Base-by-base conservation (phyloP, 2,113 vertebrate genomes). In the Puntigrus tetrazona region DNA sequence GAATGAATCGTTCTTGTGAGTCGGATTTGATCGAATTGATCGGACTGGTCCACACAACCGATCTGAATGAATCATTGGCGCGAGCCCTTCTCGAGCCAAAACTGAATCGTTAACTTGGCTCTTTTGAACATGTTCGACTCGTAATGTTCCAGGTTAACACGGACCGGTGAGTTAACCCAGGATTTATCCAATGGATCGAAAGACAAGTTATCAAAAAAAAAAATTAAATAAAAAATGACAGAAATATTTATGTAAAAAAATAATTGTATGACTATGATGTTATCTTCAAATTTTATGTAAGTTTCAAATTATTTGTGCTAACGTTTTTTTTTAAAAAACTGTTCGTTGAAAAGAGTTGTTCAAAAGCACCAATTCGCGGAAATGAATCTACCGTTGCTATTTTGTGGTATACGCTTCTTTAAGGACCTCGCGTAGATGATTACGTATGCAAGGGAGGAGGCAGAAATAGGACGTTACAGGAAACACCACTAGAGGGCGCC, bases 371-470 rank as follows among this genome's bases (percentile, higher is more conserved):
- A 25, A 75, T 20, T 50, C 43, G 25, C 43, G 16, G 25, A 75
- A 75, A 50, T 50, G 43, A 75, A 10, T 18, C 7, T 14, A 27
- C 16, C n/a, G 10, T 75, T 7, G 3, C 13, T 8, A 31, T 50
- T 75, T 80, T 31, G 13, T 14, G 0, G 20, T 31, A 2, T 34
- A 65, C 27, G 10, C 18, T 4, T 34, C 78, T 80, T 80, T 11
- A 67, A 80, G 78, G 78, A 80, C 78, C 78, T 80, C 5, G 59
- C n/a, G 11, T 63, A 29, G 36, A 43, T 57, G 4, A 80, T 31
- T 47, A 80, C 78, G 78, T 67, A 31, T 65, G 16, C 9, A 63
- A 13, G 27, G 78, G 22, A 29, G 59, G n/a, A 38, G 59, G n/a
- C n/a, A n/a, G 1, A 27, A 31, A 20, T 45, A 2, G 0, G 36